A percentile compares a stretch with the other conserved stretches of the same genome.
phyloP scores from a whole-genome alignment of 2,888 invertebrate species.

The Drosophila rellima region DNA sequence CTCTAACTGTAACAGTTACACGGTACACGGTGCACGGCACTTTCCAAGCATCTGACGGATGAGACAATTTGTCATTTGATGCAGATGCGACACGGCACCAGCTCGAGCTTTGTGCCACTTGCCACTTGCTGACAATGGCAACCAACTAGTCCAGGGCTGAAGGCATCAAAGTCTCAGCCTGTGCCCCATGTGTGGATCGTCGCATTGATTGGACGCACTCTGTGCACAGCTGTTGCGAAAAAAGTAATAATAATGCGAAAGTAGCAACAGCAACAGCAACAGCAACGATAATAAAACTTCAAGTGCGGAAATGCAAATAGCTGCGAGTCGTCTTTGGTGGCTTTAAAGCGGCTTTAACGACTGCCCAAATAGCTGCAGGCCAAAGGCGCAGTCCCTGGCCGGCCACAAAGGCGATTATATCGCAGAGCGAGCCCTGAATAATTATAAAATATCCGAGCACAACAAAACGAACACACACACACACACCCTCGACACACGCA shows the following conservation, averaged over 20 bases:
- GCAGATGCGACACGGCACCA: slow-evolving; percentile 66
- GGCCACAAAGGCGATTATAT: slow-evolving; percentile 65
- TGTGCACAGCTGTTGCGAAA: slow-evolving; percentile 52
- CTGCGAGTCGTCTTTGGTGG: slow-evolving; percentile 31
- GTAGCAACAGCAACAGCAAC: slow-evolving; percentile 23
- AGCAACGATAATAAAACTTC: slow-evolving; percentile 42
- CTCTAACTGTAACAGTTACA: slow-evolving; percentile 29
- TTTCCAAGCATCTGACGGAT: slow-evolving; percentile 61
- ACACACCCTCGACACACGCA: slow-evolving; percentile 37
- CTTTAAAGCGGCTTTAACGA: slow-evolving; percentile 56
- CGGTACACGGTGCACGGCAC: slow-evolving; percentile 5
- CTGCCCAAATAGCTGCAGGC: slow-evolving; percentile 67
- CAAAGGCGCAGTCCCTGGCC: slow-evolving; percentile 8
- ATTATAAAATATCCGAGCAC: slow-evolving; percentile 72
- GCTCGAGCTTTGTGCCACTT: slow-evolving; percentile 16
- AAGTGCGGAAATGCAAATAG: slow-evolving; percentile 63
- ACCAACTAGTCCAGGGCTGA: slow-evolving; percentile 36
- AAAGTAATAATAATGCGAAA: slow-evolving; percentile 62
- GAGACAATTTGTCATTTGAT: slow-evolving; percentile 81
- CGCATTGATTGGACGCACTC: slow-evolving; percentile 49
- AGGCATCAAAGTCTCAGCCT: slow-evolving; percentile 16
- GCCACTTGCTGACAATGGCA: slow-evolving; percentile 44
- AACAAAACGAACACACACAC: slow-evolving; percentile 19
- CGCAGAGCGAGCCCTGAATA: slow-evolving; percentile 70
- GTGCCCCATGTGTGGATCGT: slow-evolving; percentile 41